A percentile compares a stretch with the other conserved stretches of the same genome.
These are phyloP conservation scores for Dicentrarchus labrax DNA, from an alignment of 2,113 vertebrate species.

Conservation along the genomic window DNA sequence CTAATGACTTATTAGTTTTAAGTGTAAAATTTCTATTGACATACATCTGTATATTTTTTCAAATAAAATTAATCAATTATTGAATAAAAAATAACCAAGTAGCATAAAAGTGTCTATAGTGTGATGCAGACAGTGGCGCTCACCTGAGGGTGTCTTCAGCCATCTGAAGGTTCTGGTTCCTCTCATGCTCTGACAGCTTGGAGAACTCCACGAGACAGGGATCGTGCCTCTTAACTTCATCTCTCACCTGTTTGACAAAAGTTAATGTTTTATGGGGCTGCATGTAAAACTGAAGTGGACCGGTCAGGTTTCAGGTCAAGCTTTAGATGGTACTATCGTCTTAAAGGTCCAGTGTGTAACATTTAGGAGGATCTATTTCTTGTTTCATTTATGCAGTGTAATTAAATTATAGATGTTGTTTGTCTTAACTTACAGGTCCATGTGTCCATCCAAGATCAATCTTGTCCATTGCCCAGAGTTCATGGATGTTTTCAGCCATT, in stretches of 20 bases:
- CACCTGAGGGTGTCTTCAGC: constrained; percentile 93
- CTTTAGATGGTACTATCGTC: not conserved
- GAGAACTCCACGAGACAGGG: constrained; percentile 93
- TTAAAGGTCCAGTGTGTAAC: too few species aligned
- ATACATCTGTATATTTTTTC: not conserved
- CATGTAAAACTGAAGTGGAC: not conserved
- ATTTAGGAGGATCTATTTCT: too few species aligned
- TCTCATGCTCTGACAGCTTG: constrained; percentile 92
- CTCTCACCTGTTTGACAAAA: constrained; percentile 87
- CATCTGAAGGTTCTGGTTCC: constrained; percentile 92
- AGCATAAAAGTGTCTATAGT: not conserved
- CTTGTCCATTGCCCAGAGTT: constrained; percentile 95
- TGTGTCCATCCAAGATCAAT: constrained; percentile 94
- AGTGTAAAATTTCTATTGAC: not conserved
- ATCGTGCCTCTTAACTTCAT: constrained; percentile 91
- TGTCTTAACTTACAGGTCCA: constrained; percentile 85
- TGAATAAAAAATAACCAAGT: not conserved
- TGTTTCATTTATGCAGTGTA: not conserved
- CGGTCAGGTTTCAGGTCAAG: not conserved
- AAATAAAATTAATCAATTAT: not conserved
- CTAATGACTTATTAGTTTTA: not conserved
- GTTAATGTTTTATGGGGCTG: not conserved
- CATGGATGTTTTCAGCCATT: constrained; percentile 95
- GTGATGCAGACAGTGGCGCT: constrained; percentile 40
- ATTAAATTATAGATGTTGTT: not conserved